Evolutionary conservation across 2,888 invertebrate genomes (phyloP), one percentile per base, ranked within the genome.

Genomic region (Troglohyphantes excavatus): DNA sequence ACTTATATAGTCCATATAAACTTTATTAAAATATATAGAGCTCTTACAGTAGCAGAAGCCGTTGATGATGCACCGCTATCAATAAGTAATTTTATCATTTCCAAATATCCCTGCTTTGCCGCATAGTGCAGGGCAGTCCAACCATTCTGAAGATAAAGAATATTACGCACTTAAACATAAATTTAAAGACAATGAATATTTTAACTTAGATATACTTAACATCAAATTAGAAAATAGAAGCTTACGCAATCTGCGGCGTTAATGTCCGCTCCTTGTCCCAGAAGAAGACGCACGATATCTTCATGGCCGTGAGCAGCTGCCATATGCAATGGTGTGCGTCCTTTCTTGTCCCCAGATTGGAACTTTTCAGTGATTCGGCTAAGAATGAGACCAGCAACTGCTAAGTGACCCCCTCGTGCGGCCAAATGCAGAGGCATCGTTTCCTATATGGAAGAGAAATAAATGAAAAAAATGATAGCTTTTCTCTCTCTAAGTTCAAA

Each of bases 181-280:
- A 39, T 39, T 1, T 39, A 3, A 39, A 39, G 39, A 39, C 1
- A 11, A 7, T 39, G 39, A 39, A 39, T 3, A 39, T 11, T 13
- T 7, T 39, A 39, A 2, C 39, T 11, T 7, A 1, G 39, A 39
- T n/a, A n/a, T n/a, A 39, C 39, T 39, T 39, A 39, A n/a, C 1
- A 39, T 13, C 3, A 3, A 11, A 11, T 7, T 11, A 39, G 13
- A 39, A 39, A 39, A 2, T 39, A 11, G 13, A 39, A 39, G 13
- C 90, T 90, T 92, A 95, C 95, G 93, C 97, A 98, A 94, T 99
- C 99, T 90, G 98, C 97, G 19, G 98, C 97, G 93, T 99, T 99
- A 93, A 99, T 98, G 94, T 99, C 99, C 43, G 98, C 98, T 81
- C 99, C 99, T 95, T 99, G 99, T 72, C 99, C 99, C 90, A 99